Percentiles rank a stretch among this genome's conserved stretches.
Conservation (phyloP, 2,797 vertebrate species). For the Arvicola amphibius region DNA sequence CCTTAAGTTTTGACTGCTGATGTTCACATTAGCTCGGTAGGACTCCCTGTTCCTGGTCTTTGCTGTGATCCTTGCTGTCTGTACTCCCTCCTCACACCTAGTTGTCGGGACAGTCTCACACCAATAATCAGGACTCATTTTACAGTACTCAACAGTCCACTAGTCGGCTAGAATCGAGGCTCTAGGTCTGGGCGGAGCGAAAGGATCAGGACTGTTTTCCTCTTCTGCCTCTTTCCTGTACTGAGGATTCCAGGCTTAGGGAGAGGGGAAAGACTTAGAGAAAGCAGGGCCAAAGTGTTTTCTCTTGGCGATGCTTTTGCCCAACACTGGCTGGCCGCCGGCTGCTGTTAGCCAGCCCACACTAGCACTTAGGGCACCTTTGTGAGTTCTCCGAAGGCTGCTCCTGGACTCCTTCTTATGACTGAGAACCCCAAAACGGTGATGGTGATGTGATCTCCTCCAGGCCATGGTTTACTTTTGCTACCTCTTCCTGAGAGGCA, state of each 20-base stretch:
- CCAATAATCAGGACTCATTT: conserved; percentile 10
- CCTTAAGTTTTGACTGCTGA: neutral
- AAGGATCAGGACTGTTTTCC: neutral
- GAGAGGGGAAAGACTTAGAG: neutral
- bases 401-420: neutral
- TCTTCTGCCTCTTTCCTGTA: neutral
- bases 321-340: neutral
- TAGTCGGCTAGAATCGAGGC: neutral
- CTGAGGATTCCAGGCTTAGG: neutral
- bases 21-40: neutral
- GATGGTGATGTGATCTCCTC: neutral
- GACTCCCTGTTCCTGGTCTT: neutral
- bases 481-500: neutral
- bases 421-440: neutral
- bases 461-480: neutral
- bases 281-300: neutral
- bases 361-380: neutral
- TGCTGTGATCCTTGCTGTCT: neutral
- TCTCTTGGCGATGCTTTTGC: neutral
- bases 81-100: conserved; percentile 11
- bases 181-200: neutral
- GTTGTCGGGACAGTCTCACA: conserved; percentile 12
- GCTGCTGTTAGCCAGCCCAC: neutral
- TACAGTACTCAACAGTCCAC: neutral
- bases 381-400: neutral